Base-by-base conservation (phyloP, 2,888 invertebrate species). In the Ganaspis brasiliensis region DNA sequence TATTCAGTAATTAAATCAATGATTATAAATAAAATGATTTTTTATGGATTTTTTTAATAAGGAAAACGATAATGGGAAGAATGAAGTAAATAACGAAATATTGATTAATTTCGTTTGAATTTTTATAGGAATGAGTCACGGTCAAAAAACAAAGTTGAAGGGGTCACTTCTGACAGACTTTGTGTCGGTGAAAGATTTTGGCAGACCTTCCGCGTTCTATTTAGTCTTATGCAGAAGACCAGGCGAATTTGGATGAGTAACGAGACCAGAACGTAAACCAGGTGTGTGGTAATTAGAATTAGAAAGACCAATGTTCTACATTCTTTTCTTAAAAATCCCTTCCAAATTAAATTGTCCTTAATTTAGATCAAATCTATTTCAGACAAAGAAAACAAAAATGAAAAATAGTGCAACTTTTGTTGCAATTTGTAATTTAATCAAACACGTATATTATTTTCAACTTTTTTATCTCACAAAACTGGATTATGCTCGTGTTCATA, bases 181-280 rank as follows among this genome's bases (percentile, higher is more conserved):
- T 74, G 75, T 72, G 70, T 73, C 73, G 71, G 73, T 73, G 71
- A 72, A 73, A 72, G 80, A 83, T 84, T 82, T 84, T 86, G 86
- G 86, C 86, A 85, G 81, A 76, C 75, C 82, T 85, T 86, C 82
- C 83, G 83, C 79, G 86, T 82, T 85, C 83, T 84, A 79, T 77
- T 78, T 80, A 78, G 67, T 79, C 74, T 74, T 76, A 72, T 56
- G 74, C 59, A 73, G 40, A 74, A 80, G 76, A 80, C 67, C 59
- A 75, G 77, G 52, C 75, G 74, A 61, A 70, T 67, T 77, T 76
- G 37, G 74, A 79, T 80, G 81, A 83, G 76, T 76, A 77, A 80
- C 63, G 76, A 73, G 63, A 79, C 73, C 75, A 78, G 81, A 82
- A 79, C 80, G 77, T 72, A 78, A 57, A 45, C 73, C 59, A 40